These are phyloP conservation scores for Melinaea marsaeus DNA, from an alignment of 2,888 invertebrate species.

Conservation along the genomic window DNA sequence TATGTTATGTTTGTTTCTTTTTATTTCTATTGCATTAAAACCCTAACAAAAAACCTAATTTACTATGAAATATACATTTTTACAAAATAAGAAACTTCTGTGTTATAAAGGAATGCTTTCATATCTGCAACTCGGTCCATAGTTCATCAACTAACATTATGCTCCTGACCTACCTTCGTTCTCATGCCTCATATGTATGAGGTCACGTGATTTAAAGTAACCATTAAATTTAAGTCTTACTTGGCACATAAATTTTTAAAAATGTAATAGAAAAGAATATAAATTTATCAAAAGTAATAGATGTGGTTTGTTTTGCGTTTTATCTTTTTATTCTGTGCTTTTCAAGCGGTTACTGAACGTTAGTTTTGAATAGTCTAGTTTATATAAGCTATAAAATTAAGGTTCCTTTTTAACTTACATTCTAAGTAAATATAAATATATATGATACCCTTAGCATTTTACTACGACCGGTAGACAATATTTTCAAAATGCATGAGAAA, in stretches of 20 bases:
- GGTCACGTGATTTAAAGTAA: constrained; percentile 49
- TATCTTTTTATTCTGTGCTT: no score
- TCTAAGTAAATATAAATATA: no score
- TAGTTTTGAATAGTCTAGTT: no score
- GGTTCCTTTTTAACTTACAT: no score
- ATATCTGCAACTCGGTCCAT: constrained; percentile 2
- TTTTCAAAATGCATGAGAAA: constrained; percentile 38
- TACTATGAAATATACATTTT: not conserved
- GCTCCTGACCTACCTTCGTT: constrained; percentile 43
- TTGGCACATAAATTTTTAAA: constrained; percentile 35
- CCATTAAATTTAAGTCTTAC: constrained; percentile 44
- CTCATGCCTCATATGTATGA: constrained; percentile 28
- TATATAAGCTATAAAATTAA: no score
- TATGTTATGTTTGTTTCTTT: no score
- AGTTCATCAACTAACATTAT: constrained; percentile 42
- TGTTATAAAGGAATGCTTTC: constrained; percentile 3
- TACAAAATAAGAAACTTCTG: not conserved
- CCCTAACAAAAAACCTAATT: no score
- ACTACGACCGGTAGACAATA: constrained; percentile 15
- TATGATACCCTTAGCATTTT: constrained; percentile 7
- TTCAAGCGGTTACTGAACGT: no score
- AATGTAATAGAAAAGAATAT: not conserved
- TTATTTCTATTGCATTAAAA: no score
- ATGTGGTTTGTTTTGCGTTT: not conserved
- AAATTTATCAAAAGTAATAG: not conserved